Percentiles rank a stretch among this genome's conserved stretches.
phyloP scores from a whole-genome alignment of 2,797 vertebrate species.

The Scleropages formosus region DNA sequence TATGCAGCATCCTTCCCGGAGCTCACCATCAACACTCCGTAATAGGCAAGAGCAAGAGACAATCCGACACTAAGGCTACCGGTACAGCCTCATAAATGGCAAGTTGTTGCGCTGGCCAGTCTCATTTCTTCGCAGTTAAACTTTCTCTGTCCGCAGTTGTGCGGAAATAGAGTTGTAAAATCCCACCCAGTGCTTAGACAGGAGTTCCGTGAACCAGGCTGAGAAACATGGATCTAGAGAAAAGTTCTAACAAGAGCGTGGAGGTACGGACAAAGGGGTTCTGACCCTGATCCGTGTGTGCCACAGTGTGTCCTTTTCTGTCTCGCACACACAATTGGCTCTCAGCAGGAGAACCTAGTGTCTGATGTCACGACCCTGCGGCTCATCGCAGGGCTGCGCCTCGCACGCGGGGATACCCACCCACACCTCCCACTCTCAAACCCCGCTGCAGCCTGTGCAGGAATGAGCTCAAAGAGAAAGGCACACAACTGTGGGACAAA shows the following conservation, averaged over 20 bases:
- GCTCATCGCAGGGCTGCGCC: slow-evolving; percentile 35
- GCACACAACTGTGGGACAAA: slow-evolving; percentile 53
- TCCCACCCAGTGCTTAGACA: neutral
- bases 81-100: neutral
- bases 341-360: slow-evolving; percentile 25
- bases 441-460: slow-evolving; percentile 37
- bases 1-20: neutral
- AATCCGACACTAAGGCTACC: neutral
- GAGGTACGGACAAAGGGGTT: neutral
- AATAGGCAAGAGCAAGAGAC: too few species aligned
- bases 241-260: slow-evolving; percentile 20
- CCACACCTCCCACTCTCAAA: slow-evolving; percentile 18
- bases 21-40: too few species aligned
- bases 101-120: neutral
- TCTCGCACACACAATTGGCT: neutral
- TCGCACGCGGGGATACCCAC: slow-evolving; percentile 28
- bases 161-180: neutral
- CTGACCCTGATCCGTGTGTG: neutral
- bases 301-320: slow-evolving; percentile 1
- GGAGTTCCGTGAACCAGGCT: slow-evolving; percentile 1
- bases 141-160: neutral
- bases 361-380: slow-evolving; percentile 37
- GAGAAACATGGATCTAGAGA: slow-evolving; percentile 1
- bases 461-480: slow-evolving; percentile 45
- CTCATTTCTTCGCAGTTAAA: slow-evolving; percentile 9